Evolutionary conservation across 2,888 invertebrate species (phyloP), one percentile per base, ranked within the genome.

Genomic region (Hartigia nigra): DNA sequence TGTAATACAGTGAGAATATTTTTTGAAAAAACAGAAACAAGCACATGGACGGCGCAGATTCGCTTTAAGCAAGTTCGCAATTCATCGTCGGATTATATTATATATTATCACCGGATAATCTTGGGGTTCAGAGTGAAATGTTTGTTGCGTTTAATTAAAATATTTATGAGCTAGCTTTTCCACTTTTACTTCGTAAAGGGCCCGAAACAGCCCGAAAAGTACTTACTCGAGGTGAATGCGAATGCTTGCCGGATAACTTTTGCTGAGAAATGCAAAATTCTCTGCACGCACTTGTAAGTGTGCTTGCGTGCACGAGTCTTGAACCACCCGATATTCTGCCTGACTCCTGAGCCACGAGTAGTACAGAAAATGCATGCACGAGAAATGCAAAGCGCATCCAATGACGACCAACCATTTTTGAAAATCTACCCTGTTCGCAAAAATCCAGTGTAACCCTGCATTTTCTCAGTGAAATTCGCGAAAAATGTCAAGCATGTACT

Each of bases 91-190:
- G 31, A 72, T 72, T 72, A 14, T 72, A 72, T 72, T 72, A 12
- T 55, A 23, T 14, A 32, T 72, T 72, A 72, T 72, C 32, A 31
- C 31, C 31, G 31, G 31, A 32, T 31, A 72, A 72, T 72, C 72
- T 72, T 14, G 12, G 12, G 12, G 55, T 32, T 12, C 72, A 32
- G 31, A 72, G 14, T 32, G 72, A 72, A 72, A 72, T 72, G 14
- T 32, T 72, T 72, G 72, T 72, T 72, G 5, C 31, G n/a, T 32
- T 31, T 32, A 72, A 72, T 72, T 72, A 72, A 72, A 72, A 31
- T 72, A 72, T 72, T 72, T 72, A 72, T 72, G 72, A 72, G 72
- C 72, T 72, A 11, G 72, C 32, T 72, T 31, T 31, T 32, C 72
- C 72, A 72, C 32, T 72, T 31, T 31, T 31, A 5, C 72, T 32